phyloP scores from a whole-genome alignment of 2,888 invertebrate species.

The Anthophora plumipes region DNA sequence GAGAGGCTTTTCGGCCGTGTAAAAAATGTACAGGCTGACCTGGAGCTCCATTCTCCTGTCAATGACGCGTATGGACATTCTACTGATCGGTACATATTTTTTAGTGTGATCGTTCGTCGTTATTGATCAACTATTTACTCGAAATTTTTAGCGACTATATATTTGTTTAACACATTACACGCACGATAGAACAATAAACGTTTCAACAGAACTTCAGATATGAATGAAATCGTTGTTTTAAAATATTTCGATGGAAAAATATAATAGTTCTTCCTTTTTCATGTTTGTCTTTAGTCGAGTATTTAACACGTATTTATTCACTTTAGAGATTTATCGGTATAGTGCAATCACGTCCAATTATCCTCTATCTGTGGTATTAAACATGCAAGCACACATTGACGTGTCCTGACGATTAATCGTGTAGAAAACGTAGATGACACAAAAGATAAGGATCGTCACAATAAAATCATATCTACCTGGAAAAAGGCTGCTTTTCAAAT shows the following conservation, averaged over 20 bases:
- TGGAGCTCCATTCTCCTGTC: conserved; percentile 16
- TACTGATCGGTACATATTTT: conserved; percentile 17
- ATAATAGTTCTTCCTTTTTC: no score
- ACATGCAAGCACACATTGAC: conserved; percentile 21
- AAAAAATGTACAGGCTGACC: conserved; percentile 41
- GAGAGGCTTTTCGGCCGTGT: conserved; percentile 18
- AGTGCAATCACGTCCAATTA: conserved; percentile 15
- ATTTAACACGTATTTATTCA: background rate
- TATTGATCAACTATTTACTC: background rate
- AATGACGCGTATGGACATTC: conserved; percentile 8
- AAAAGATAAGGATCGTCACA: conserved; percentile 21
- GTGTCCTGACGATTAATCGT: background rate
- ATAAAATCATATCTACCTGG: background rate
- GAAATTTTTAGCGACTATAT: background rate
- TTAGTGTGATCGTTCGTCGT: background rate
- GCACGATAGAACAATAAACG: no score
- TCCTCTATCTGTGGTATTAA: conserved; percentile 2
- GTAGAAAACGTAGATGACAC: background rate
- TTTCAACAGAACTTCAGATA: no score
- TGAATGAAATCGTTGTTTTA: no score
- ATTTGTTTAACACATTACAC: background rate
- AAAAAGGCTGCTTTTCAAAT: conserved; percentile 13
- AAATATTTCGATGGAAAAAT: no score
- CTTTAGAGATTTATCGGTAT: conserved; percentile 4
- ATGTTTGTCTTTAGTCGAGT: no score